Conservation (phyloP, 2,888 invertebrate species). For the Archips crataeganus region DNA sequence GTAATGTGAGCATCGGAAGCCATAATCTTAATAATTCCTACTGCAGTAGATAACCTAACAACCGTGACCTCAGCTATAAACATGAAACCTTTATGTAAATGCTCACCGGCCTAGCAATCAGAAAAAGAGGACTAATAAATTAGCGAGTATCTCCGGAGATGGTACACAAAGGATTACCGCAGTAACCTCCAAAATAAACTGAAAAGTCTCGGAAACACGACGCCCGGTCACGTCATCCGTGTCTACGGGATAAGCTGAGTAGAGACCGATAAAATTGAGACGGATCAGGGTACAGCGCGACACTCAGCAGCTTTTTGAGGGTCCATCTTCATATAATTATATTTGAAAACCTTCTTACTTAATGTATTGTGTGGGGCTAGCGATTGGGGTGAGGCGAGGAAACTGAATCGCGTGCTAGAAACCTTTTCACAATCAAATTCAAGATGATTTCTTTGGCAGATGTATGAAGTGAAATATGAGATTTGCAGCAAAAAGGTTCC, state of each 20-base stretch:
- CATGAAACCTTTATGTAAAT: conserved; percentile 72
- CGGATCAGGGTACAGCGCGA: conserved; percentile 28
- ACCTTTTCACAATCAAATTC: neutral
- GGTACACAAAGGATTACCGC: conserved; percentile 41
- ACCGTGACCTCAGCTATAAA: conserved; percentile 61
- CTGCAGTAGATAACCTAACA: conserved; percentile 55
- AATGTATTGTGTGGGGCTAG: conserved; percentile 25
- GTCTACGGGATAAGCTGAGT: conserved; percentile 52
- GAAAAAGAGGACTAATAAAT: conserved; percentile 70
- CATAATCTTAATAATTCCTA: conserved; percentile 25
- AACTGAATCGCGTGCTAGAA: too few relatives aligned
- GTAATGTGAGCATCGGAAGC: neutral
- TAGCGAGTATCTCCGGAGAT: conserved; percentile 44
- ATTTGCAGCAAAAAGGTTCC: too few relatives aligned
- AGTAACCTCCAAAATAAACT: conserved; percentile 57
- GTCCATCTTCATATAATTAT: conserved; percentile 36
- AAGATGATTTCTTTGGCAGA: neutral
- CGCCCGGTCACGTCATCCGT: conserved; percentile 50
- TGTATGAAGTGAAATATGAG: too few relatives aligned
- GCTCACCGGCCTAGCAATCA: conserved; percentile 55
- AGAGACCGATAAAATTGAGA: conserved; percentile 51
- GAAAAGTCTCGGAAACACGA: conserved; percentile 50
- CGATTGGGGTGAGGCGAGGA: neutral
- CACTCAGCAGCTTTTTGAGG: conserved; percentile 33
- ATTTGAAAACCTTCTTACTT: conserved; percentile 31